Conservation (phyloP, 2,888 invertebrate genomes). For the Pseudoips prasinana region DNA sequence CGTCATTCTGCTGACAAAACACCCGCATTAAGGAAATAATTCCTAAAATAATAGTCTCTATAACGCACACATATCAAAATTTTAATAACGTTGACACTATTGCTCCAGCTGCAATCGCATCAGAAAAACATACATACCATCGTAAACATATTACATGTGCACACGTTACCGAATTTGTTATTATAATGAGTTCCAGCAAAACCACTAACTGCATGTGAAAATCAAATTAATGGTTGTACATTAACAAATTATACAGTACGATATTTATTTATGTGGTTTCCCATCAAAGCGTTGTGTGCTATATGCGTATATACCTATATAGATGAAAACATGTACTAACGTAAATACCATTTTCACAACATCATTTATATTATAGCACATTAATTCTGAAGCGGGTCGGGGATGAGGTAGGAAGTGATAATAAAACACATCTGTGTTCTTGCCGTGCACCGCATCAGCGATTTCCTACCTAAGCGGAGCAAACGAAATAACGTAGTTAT, state of each 20-base stretch:
- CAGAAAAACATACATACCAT: no score
- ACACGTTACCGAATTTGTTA: slow-evolving; percentile 39
- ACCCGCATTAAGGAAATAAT: no score
- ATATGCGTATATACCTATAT: slow-evolving; percentile 24
- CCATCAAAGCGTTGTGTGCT: slow-evolving; percentile 41
- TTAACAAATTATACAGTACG: slow-evolving; percentile 45
- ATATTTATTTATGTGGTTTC: slow-evolving; percentile 50
- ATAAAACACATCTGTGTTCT: slow-evolving; percentile 62
- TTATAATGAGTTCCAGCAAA: slow-evolving; percentile 47
- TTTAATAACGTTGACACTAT: no score
- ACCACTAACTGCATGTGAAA: slow-evolving; percentile 55
- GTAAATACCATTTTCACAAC: slow-evolving; percentile 31
- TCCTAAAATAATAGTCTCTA: no score
- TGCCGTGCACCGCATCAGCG: slow-evolving; percentile 31
- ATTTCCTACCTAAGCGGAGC: slow-evolving; percentile 25
- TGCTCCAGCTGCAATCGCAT: no score
- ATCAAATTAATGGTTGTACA: slow-evolving; percentile 55
- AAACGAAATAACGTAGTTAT: no score
- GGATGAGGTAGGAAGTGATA: slow-evolving; percentile 40
- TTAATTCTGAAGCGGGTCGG: slow-evolving; percentile 30
- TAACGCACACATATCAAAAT: no score
- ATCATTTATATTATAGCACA: slow-evolving; percentile 37
- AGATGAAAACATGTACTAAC: slow-evolving; percentile 27
- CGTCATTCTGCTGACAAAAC: no score
- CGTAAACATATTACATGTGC: not conserved